Conservation (phyloP, 23 tunicate species). For the Phallusia fumigata region DNA sequence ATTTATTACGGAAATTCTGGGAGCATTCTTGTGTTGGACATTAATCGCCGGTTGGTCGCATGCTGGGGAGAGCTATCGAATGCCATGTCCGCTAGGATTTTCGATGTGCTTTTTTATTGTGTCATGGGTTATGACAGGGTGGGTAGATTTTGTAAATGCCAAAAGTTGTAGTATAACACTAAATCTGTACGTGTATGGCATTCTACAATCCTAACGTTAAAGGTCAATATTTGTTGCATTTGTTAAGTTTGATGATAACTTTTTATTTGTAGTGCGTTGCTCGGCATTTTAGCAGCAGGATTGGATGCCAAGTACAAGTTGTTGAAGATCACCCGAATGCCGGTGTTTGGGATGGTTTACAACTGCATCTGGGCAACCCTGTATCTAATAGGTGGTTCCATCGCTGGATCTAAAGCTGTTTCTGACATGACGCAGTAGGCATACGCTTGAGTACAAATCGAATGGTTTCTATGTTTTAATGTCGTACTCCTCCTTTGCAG, state of each 20-base stretch:
- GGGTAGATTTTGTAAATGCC: background rate
- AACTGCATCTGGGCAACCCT: conserved; percentile 12
- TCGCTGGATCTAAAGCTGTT: conserved; percentile 12
- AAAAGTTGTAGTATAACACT: too few species aligned
- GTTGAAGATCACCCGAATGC: background rate
- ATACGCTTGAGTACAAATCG: background rate
- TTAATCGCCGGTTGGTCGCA: conserved; percentile 25
- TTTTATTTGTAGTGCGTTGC: background rate
- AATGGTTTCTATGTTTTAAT: background rate
- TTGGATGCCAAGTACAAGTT: background rate
- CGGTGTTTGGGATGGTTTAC: conserved; percentile 14
- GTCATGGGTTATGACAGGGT: conserved; percentile 23
- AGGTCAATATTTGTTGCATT: too few species aligned
- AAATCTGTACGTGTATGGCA: too few species aligned
- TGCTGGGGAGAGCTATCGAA: conserved; percentile 24
- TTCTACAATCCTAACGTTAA: too few species aligned
- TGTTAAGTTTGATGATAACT: background rate
- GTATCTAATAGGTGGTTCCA: conserved; percentile 1
- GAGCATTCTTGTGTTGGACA: conserved; percentile 25
- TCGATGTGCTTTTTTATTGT: conserved; percentile 21
- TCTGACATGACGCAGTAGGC: conserved; percentile 17
- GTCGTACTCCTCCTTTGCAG: background rate
- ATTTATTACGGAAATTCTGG: conserved; percentile 15
- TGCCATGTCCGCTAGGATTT: conserved; percentile 26
- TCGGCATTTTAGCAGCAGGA: background rate